Evolutionary conservation across 2,888 invertebrate genomes (phyloP).

Genomic region (Lucinisca nassula): DNA sequence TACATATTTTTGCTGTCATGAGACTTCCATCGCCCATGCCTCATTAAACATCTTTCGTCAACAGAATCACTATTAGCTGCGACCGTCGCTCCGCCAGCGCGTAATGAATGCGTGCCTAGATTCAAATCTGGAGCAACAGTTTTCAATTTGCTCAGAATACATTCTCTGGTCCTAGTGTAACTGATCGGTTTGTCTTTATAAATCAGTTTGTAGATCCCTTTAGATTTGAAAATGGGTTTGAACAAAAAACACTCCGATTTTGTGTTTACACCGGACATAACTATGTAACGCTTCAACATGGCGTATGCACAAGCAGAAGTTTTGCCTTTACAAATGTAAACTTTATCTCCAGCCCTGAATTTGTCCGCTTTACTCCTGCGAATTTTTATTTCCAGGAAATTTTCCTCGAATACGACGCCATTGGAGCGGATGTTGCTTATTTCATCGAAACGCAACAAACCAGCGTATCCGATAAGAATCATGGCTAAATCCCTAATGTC

Average conservation of each 20-base stretch:
- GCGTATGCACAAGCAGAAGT: constrained; percentile 32
- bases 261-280: neutral
- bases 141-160: constrained; percentile 22
- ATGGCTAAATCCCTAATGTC: too few species aligned
- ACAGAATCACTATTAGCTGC: neutral
- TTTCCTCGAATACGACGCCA: too few species aligned
- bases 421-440: too few species aligned
- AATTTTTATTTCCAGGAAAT: too few species aligned
- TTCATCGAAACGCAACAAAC: too few species aligned
- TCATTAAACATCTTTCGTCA: constrained; percentile 23
- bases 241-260: constrained; percentile 36
- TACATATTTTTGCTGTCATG: constrained; percentile 2
- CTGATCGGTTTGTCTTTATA: constrained; percentile 12
- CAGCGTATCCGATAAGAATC: too few species aligned
- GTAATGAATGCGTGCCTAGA: constrained; percentile 6
- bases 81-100: constrained; percentile 18
- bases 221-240: constrained; percentile 27
- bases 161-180: constrained; percentile 29
- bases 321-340: constrained; percentile 20
- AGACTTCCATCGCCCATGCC: constrained; percentile 37
- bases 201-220: neutral
- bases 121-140: constrained; percentile 15
- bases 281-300: constrained; percentile 36
- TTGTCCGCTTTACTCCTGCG: constrained; percentile 44
- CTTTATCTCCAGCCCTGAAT: constrained; percentile 27